These are phyloP conservation scores for Barnardius zonarius DNA, from an alignment of 2,113 vertebrate genomes.

Conservation along the genomic window DNA sequence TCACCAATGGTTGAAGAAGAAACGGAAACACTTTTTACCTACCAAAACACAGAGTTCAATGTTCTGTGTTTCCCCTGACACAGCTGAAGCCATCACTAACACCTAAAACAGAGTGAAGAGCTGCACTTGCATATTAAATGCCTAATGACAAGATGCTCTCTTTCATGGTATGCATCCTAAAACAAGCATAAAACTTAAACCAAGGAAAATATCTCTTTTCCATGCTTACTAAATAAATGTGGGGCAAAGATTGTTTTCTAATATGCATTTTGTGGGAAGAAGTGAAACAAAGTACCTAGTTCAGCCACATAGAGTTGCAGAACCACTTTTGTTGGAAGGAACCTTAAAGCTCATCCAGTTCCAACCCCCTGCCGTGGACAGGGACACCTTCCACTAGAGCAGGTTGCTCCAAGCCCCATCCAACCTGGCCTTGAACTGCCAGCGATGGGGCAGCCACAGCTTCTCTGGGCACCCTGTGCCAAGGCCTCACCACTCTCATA, in stretches of 20 bases:
- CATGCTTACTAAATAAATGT: accelerated
- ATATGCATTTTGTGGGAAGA: accelerated
- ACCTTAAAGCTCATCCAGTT: background rate
- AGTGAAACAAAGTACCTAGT: background rate
- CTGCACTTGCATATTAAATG: background rate
- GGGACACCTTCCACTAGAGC: background rate
- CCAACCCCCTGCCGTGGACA: background rate
- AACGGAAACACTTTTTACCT: background rate
- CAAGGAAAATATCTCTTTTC: background rate
- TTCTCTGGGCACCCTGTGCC: background rate
- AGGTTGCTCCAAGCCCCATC: background rate
- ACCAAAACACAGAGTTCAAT: background rate
- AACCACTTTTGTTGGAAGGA: background rate
- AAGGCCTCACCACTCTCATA: background rate
- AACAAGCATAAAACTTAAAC: background rate
- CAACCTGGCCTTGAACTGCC: background rate
- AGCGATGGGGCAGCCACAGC: background rate
- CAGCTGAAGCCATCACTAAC: background rate
- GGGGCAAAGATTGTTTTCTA: background rate
- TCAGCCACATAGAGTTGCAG: background rate
- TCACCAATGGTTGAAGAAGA: background rate
- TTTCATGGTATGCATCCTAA: accelerated
- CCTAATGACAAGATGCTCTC: background rate
- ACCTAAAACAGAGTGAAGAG: constrained; percentile 9
- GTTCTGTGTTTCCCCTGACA: background rate